These are phyloP conservation scores for Andricus grossulariae DNA, from an alignment of 1,140 invertebrate species.

Conservation along the genomic window DNA sequence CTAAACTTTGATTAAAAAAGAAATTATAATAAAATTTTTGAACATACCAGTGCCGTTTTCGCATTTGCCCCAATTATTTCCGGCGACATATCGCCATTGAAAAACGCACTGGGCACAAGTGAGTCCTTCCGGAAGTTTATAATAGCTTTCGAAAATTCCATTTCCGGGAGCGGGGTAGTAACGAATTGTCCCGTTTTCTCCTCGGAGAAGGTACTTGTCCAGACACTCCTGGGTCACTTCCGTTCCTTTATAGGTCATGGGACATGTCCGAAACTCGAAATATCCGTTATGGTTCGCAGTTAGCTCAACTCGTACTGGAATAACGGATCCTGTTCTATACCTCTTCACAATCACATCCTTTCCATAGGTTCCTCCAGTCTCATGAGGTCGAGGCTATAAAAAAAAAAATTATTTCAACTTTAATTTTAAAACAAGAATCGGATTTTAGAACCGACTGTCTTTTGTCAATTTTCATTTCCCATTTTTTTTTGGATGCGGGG, in stretches of 20 bases:
- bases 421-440: background rate
- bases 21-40: too few species aligned
- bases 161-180: conserved; percentile 88
- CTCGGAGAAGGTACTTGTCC: conserved; percentile 82
- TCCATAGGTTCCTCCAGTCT: conserved; percentile 89
- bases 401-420: background rate
- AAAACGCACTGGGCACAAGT: conserved; percentile 87
- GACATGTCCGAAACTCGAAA: conserved; percentile 92
- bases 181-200: conserved; percentile 76
- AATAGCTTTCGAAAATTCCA: conserved; percentile 85
- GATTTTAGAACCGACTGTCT: background rate
- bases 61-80: conserved; percentile 88
- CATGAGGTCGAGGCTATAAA: conserved; percentile 84
- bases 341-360: conserved; percentile 86
- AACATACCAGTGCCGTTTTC: conserved; percentile 78
- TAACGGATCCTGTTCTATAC: conserved; percentile 81
- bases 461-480: too few species aligned
- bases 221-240: conserved; percentile 85
- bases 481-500: too few species aligned
- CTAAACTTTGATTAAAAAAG: too few species aligned
- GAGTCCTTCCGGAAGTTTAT: conserved; percentile 81
- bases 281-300: conserved; percentile 89
- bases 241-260: conserved; percentile 76
- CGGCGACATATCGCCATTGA: conserved; percentile 89
- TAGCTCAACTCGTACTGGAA: conserved; percentile 85